A percentile compares a stretch with the other conserved stretches of the same genome.
Conservation (phyloP, 2,113 vertebrate genomes). For the Gopherus evgoodei region DNA sequence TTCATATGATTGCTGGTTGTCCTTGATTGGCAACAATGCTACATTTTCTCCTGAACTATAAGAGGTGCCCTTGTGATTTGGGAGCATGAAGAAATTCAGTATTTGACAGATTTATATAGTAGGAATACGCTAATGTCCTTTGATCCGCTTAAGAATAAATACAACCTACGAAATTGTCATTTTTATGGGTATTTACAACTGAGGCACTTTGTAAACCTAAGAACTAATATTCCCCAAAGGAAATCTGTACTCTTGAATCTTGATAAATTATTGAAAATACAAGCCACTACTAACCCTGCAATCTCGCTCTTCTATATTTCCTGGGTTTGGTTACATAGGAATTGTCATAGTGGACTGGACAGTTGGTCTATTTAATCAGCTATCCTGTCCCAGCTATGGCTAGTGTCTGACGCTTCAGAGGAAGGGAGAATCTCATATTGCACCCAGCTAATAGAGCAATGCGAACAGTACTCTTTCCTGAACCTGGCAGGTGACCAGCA, state of each 20-base stretch:
- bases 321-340: slow-evolving; percentile 42
- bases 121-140: slow-evolving; percentile 75
- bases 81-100: slow-evolving; percentile 48
- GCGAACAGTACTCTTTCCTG: not conserved
- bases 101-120: slow-evolving; percentile 75
- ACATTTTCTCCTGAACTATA: slow-evolving; percentile 50
- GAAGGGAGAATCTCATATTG: not conserved
- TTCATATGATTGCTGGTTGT: slow-evolving; percentile 43
- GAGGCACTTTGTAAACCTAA: slow-evolving; percentile 81
- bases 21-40: slow-evolving; percentile 42
- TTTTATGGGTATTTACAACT: slow-evolving; percentile 85
- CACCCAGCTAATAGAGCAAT: not conserved
- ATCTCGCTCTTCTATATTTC: slow-evolving; percentile 55
- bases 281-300: slow-evolving; percentile 50
- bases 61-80: slow-evolving; percentile 63
- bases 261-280: slow-evolving; percentile 77
- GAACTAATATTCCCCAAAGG: slow-evolving; percentile 82
- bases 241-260: slow-evolving; percentile 76
- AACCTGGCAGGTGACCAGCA: slow-evolving; percentile 9
- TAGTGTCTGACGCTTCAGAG: not conserved
- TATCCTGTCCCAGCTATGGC: not conserved
- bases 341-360: slow-evolving; percentile 17
- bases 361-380: not conserved
- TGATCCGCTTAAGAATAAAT: slow-evolving; percentile 81
- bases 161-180: slow-evolving; percentile 78